A percentile compares a stretch with the other conserved stretches of the same genome.
Evolutionary conservation across 2,797 vertebrate genomes (phyloP).

Genomic region (Macrochelys suwanniensis): DNA sequence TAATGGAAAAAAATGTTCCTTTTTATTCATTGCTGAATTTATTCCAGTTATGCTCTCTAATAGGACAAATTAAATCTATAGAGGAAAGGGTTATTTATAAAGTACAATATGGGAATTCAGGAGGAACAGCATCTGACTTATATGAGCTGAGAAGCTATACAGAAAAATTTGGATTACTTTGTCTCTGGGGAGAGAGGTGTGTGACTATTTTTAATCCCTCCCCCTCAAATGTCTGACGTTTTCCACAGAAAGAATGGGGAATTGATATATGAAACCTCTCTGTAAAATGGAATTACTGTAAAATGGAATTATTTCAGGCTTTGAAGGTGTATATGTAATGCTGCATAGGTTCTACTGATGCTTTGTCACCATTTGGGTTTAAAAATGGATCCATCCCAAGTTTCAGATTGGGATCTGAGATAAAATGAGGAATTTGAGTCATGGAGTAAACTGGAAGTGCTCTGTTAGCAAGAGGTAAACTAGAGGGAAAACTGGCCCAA

Average conservation of each 20-base stretch:
- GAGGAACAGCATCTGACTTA: neutral
- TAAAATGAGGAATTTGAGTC: conserved; percentile 54
- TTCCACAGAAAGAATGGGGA: neutral
- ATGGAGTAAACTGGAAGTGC: conserved; percentile 57
- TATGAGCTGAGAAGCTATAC: neutral
- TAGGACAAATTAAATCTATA: neutral
- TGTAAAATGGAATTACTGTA: neutral
- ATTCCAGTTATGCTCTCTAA: neutral
- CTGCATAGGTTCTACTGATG: neutral
- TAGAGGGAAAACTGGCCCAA: conserved; percentile 34
- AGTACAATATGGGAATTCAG: neutral
- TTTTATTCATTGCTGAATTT: conserved; percentile 4
- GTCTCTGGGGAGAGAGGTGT: neutral
- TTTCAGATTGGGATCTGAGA: neutral
- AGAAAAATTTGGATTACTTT: neutral
- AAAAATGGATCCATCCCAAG: neutral
- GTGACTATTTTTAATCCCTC: neutral
- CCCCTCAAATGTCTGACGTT: neutral
- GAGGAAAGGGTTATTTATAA: conserved; percentile 12
- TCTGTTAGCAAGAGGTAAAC: conserved; percentile 31
- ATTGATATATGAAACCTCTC: neutral
- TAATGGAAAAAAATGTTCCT: neutral
- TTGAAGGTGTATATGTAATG: neutral
- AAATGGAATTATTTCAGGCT: neutral
- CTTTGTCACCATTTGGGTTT: neutral